Base-by-base conservation (phyloP, 2,888 invertebrate species). In the Stenichneumon culpator region DNA sequence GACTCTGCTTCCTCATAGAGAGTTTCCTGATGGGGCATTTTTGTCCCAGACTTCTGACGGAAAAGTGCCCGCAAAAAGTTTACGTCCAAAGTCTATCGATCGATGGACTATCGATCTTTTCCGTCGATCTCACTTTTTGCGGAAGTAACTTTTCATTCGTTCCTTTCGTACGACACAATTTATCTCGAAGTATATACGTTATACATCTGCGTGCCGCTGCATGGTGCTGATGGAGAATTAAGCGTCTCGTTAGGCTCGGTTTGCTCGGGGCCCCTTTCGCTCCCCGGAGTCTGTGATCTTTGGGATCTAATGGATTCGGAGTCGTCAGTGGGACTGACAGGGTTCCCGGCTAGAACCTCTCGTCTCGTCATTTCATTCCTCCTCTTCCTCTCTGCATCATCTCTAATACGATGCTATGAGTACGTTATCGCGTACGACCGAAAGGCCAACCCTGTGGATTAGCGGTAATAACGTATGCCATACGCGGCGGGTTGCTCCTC, bases 231-330 rank as follows among this genome's bases (percentile, higher is more conserved):
- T 77, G 70, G 47, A 54, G 44, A 65, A 81, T 83, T 65, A 75
- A 54, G 70, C 83, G 81, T 89, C 89, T 90, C 87, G 89, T 91
- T 91, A 90, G 86, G 74, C 82, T 86, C 90, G 89, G 88, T 83
- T 88, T 82, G 87, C 87, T 86, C 81, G 79, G 77, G 65, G 72
- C 39, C 86, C 73, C 73, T 78, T 63, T 67, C 63, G 32, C 57
- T 65, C 57, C 65, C 65, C 36, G 63, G 44, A 80, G 84, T 79
- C 88, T 86, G 87, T 88, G 89, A 90, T 91, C 88, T 87, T 90
- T 86, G 87, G 69, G 87, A 89, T 89, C 87, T 89, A 88, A 89
- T 91, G 88, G 88, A 85, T 79, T 84, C 72, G 78, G 79, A 87
- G 68, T 89, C 87, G 79, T 90, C 90, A 88, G 88, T 83, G 78